Evolutionary conservation across 2,888 invertebrate genomes (phyloP).

Genomic region (Morinoia aosen): DNA sequence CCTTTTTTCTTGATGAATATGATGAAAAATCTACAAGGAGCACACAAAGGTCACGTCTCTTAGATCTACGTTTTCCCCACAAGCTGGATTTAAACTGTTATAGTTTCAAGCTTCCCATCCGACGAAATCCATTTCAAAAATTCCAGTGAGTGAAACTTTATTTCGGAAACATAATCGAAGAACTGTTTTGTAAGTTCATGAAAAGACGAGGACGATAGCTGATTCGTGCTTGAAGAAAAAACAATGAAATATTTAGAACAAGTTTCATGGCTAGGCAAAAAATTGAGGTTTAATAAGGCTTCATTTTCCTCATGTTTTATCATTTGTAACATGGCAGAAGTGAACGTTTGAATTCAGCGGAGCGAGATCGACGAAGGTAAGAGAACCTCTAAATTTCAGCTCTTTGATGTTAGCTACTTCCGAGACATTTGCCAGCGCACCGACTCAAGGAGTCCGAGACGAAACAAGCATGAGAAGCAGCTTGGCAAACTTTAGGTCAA

Average conservation of each 20-base stretch:
- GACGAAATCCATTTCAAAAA: not conserved
- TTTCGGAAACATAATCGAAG: not conserved
- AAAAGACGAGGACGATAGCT: not conserved
- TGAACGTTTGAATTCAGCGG: not conserved
- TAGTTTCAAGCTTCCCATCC: not conserved
- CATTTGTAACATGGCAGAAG: not conserved
- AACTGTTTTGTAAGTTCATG: not conserved
- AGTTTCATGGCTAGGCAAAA: not conserved
- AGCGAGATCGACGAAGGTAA: not conserved
- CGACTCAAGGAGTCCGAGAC: not conserved
- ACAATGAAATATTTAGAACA: not conserved
- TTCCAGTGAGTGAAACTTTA: not conserved
- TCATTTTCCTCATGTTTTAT: not conserved
- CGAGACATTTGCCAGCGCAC: not conserved
- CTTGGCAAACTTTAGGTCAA: not conserved
- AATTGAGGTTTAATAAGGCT: not conserved
- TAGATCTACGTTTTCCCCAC: not conserved
- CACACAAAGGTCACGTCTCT: not conserved
- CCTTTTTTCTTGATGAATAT: too few species aligned
- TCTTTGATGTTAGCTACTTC: not conserved
- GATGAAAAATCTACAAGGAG: not conserved
- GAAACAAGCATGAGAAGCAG: not conserved
- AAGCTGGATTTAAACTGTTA: not conserved
- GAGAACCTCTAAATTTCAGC: not conserved
- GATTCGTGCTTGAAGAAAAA: not conserved